A percentile compares a stretch with the other conserved stretches of the same genome.
Conservation (phyloP, 1,140 invertebrate species). For the Achroia grisella region DNA sequence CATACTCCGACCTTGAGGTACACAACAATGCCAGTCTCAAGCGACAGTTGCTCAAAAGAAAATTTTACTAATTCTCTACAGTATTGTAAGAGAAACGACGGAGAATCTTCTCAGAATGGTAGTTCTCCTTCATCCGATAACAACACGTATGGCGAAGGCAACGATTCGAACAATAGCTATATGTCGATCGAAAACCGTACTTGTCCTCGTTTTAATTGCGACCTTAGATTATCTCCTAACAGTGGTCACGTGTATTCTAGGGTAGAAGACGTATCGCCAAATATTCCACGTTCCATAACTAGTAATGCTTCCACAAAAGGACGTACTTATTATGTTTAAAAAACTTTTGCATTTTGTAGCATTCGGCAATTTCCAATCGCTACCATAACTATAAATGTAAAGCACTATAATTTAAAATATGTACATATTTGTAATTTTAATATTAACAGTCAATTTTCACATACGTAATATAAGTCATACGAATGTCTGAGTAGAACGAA, state of each 20-base stretch:
- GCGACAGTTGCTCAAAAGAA: slow-evolving; percentile 65
- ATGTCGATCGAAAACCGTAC: slow-evolving; percentile 69
- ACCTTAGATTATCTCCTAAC: slow-evolving; percentile 63
- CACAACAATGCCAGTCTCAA: slow-evolving; percentile 66
- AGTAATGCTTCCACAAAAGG: slow-evolving; percentile 43
- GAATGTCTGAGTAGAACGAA: slow-evolving; percentile 18
- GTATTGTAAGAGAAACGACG: slow-evolving; percentile 57
- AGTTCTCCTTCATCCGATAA: slow-evolving; percentile 64
- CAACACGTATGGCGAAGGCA: slow-evolving; percentile 65
- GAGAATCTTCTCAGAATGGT: slow-evolving; percentile 59
- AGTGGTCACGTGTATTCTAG: slow-evolving; percentile 69
- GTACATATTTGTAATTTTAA: slow-evolving; percentile 28
- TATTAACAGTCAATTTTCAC: slow-evolving; percentile 56
- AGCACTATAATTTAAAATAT: slow-evolving; percentile 8
- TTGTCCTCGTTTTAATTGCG: slow-evolving; percentile 70
- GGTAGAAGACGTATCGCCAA: slow-evolving; percentile 65
- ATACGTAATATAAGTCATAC: slow-evolving; percentile 47
- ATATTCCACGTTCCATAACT: slow-evolving; percentile 48
- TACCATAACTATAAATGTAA: too few relatives aligned
- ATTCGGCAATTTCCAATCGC: slow-evolving; percentile 2
- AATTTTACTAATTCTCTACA: slow-evolving; percentile 66
- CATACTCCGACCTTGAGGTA: slow-evolving; percentile 62
- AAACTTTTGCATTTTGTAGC: background rate
- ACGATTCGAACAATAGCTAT: slow-evolving; percentile 71
- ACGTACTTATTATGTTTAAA: slow-evolving; percentile 64